Base-by-base conservation (phyloP, 2,797 vertebrate species). In the Loris lydekkerianus region DNA sequence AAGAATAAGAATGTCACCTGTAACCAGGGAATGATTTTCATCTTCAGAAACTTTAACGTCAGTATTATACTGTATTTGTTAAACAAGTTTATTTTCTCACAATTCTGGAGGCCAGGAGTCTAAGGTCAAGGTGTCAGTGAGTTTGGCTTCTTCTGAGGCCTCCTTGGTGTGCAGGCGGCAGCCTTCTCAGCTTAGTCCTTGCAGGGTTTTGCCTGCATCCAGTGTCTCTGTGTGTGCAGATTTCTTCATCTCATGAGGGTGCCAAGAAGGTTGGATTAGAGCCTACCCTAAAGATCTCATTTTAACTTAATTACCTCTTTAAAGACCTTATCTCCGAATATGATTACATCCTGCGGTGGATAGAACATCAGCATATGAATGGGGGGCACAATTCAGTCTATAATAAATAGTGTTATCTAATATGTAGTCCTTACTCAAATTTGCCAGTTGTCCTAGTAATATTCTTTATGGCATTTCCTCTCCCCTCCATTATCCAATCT, bases 41-140 rank as follows among this genome's bases (percentile, higher is more conserved):
- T 25, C 81, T 84, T 58, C 14, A 82, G 83, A 77, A 49, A 15
- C 67, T 4, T 81, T 14, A 37, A 10, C 4, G 4, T 40, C 17
- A 10, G 2, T 27, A 0, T n/a, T 11, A n/a, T 65, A 11, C 27
- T 9, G 1, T 46, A 0, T 46, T n/a, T 18, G 13, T 67, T 80
- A 7, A 29, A 65, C 58, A 56, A 65, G 37, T 31, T 7, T 31
- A 23, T 90, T 65, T 73, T 73, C 67, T 86, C 67, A 81, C 3
- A 14, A 37, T 75, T 40, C 31, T 61, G 31, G 67, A 73, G 89
- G 6, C 69, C 75, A 20, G 37, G 67, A 15, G 18, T n/a, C 43
- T 40, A 73, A 37, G 58, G 15, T 58, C 60, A 65, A 10, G 43
- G 37, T n/a, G 34, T 65, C 17, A 1, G 31, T 4, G 25, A 43